phyloP scores from a whole-genome alignment of 2,113 vertebrate genomes.

The Gallinago paraguaiae region DNA sequence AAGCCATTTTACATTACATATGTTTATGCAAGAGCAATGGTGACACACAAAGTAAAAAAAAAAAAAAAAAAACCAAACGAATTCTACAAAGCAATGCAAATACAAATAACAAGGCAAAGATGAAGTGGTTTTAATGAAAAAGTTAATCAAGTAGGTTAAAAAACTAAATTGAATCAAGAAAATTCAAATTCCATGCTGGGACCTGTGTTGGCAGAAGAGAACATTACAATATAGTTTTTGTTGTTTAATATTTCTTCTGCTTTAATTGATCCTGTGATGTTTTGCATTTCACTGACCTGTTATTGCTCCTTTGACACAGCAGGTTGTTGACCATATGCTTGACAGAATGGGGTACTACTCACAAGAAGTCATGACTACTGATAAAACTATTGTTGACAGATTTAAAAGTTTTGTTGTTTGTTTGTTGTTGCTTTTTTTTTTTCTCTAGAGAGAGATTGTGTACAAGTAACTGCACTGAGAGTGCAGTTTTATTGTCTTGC shows the following conservation, averaged over 20 bases:
- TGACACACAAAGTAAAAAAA: neutral
- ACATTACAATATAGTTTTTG: neutral
- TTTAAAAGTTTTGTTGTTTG: neutral
- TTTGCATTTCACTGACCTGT: neutral
- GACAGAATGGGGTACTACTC: neutral
- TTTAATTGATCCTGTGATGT: neutral
- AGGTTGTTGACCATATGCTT: conserved; percentile 41
- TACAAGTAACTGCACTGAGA: neutral
- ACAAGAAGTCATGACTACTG: neutral
- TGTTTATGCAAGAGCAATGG: neutral
- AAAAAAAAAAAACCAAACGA: neutral
- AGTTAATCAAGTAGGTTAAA: neutral
- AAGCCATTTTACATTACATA: neutral
- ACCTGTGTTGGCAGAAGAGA: neutral
- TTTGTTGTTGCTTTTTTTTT: neutral
- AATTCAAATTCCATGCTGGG: neutral
- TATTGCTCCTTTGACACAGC: conserved; percentile 9
- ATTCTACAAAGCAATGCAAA: neutral
- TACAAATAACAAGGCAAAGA: neutral
- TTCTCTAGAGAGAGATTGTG: neutral
- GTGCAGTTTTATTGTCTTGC: neutral
- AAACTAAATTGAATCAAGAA: neutral
- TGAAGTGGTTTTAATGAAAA: neutral
- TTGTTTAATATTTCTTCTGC: neutral
- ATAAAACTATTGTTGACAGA: neutral